Evolutionary conservation across 2,888 invertebrate species (phyloP).

Genomic region (Ornithoptera priamus): DNA sequence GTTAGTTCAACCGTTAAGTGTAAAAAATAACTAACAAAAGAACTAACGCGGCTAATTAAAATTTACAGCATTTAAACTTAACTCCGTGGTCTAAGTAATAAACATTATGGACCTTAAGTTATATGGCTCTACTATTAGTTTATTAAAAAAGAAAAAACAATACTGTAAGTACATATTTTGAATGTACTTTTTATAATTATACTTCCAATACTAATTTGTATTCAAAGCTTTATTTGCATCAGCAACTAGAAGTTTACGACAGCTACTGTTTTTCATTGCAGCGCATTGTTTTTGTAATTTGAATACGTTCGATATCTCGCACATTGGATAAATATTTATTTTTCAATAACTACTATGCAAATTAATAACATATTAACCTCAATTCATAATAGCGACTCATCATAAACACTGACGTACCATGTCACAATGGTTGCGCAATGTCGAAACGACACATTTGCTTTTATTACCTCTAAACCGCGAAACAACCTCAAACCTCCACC

Average conservation of each 20-base stretch:
- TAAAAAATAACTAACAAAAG: background rate
- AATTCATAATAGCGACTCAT: constrained; percentile 1
- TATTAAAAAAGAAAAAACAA: background rate
- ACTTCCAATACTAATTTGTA: too few relatives aligned
- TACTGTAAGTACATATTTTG: background rate
- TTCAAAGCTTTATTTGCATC: too few relatives aligned
- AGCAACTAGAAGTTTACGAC: too few relatives aligned
- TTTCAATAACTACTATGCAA: background rate
- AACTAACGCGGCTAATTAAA: background rate
- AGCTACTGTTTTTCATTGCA: too few relatives aligned
- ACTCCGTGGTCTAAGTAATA: background rate
- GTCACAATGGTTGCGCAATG: constrained; percentile 4
- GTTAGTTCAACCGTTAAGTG: background rate
- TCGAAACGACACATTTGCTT: constrained; percentile 3
- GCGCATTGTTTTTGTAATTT: too few relatives aligned
- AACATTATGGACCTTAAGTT: background rate
- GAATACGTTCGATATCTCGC: too few relatives aligned
- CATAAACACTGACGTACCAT: background rate
- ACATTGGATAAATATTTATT: too few relatives aligned
- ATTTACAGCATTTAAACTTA: background rate
- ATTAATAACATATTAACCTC: constrained; percentile 4
- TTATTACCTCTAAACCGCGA: constrained; percentile 17
- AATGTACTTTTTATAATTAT: too few relatives aligned
- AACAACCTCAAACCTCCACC: constrained; percentile 4
- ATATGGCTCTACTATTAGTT: background rate